Conservation (phyloP, 2,113 vertebrate species). For the Perca flavescens region DNA sequence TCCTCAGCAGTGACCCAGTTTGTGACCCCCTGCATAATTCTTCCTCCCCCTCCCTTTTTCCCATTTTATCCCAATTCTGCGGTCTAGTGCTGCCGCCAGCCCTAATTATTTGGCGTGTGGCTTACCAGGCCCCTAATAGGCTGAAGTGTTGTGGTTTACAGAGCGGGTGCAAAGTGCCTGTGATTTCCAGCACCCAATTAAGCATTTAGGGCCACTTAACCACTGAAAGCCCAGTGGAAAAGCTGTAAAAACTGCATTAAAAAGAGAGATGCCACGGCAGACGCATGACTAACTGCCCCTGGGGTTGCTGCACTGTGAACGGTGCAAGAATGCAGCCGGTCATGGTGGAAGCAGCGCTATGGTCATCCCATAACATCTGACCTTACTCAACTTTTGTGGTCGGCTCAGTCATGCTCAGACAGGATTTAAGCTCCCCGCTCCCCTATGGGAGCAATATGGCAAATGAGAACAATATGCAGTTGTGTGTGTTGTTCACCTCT, state of each 20-base stretch:
- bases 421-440: conserved; percentile 58
- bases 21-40: conserved; percentile 52
- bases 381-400: conserved; percentile 63
- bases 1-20: conserved; percentile 56
- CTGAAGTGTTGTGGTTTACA: conserved; percentile 81
- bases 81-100: conserved; percentile 73
- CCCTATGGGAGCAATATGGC: conserved; percentile 61
- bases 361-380: conserved; percentile 46
- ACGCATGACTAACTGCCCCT: conserved; percentile 59
- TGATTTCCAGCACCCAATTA: conserved; percentile 85
- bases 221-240: conserved; percentile 77
- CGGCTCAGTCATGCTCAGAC: conserved; percentile 66
- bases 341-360: conserved; percentile 29
- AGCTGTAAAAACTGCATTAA: conserved; percentile 70
- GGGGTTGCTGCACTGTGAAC: conserved; percentile 30
- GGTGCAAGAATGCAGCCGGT: conserved; percentile 25
- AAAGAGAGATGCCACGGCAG: conserved; percentile 52
- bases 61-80: conserved; percentile 57
- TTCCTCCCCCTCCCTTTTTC: conserved; percentile 33
- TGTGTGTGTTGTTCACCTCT: conserved; percentile 34
- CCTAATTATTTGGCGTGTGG: conserved; percentile 82
- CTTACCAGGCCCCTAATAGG: conserved; percentile 77
- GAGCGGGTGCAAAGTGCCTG: conserved; percentile 80
- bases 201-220: conserved; percentile 80
- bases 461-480: conserved; percentile 69